These are phyloP conservation scores for Porites evermanni DNA, from an alignment of 92 coral and sea anemone genomes.

Conservation along the genomic window DNA sequence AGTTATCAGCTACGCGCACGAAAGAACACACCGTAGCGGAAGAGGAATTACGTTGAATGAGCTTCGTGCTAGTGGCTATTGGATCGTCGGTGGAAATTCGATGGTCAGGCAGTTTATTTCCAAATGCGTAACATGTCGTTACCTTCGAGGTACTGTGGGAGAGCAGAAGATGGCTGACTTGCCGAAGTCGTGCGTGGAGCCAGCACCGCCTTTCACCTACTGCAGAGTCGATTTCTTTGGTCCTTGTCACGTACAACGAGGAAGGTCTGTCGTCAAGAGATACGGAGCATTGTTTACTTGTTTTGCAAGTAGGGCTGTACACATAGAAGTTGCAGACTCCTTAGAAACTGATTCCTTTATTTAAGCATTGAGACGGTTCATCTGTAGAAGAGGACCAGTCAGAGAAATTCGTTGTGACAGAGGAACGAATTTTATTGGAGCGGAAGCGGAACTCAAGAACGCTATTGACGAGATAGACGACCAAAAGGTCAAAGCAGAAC, in stretches of 20 bases:
- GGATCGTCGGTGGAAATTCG: conserved; percentile 59
- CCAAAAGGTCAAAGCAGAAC: conserved; percentile 46
- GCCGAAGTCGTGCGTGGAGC: conserved; percentile 57
- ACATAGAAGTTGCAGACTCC: conserved; percentile 62
- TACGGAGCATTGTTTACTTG: conserved; percentile 67
- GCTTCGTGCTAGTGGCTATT: conserved; percentile 56
- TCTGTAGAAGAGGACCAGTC: conserved; percentile 50
- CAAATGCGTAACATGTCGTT: conserved; percentile 59
- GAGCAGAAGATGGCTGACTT: conserved; percentile 81
- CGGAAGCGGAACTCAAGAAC: conserved; percentile 52
- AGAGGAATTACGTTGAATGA: conserved; percentile 61
- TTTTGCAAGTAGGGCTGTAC: conserved; percentile 57
- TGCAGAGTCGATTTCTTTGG: conserved; percentile 62
- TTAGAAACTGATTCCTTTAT: conserved; percentile 56
- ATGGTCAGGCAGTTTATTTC: conserved; percentile 57
- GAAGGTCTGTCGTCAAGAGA: conserved; percentile 59
- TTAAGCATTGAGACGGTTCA: conserved; percentile 56
- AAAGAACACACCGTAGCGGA: conserved; percentile 59
- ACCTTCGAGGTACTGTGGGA: conserved; percentile 55
- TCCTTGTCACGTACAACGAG: conserved; percentile 64
- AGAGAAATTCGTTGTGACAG: conserved; percentile 50
- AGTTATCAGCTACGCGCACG: conserved; percentile 54
- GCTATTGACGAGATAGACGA: conserved; percentile 58
- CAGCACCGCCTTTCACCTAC: conserved; percentile 66
- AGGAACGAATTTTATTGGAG: conserved; percentile 66